These are phyloP conservation scores for Empidonax traillii DNA, from an alignment of 2,113 vertebrate species.

Conservation along the genomic window DNA sequence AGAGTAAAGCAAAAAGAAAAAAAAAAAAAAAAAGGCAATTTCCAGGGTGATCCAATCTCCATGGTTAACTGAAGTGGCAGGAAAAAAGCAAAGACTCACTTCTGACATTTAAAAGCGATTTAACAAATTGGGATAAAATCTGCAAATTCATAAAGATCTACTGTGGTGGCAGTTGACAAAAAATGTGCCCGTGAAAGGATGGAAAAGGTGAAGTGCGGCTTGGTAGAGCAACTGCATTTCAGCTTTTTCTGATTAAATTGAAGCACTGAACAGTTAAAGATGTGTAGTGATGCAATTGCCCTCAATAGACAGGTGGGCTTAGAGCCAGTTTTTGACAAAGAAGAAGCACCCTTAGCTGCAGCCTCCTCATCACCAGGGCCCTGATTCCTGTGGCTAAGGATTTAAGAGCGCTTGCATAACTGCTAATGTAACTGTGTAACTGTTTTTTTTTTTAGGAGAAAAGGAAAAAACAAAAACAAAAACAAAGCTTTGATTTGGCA, in stretches of 20 bases:
- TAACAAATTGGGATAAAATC: constrained; percentile 66
- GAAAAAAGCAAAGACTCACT: constrained; percentile 71
- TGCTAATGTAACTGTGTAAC: constrained; percentile 67
- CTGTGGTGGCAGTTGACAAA: constrained; percentile 60
- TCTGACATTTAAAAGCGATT: constrained; percentile 44
- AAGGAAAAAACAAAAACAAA: background rate
- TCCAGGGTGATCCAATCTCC: constrained; percentile 71
- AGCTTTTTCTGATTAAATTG: constrained; percentile 58
- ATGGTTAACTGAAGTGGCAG: constrained; percentile 75
- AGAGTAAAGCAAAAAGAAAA: constrained; percentile 63
- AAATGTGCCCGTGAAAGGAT: constrained; percentile 59
- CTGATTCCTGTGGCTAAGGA: constrained; percentile 69
- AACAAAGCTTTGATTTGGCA: constrained; percentile 69
- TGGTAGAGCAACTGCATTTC: constrained; percentile 72
- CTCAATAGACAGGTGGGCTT: constrained; percentile 50
- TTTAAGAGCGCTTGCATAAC: constrained; percentile 63
- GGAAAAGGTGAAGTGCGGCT: constrained; percentile 75
- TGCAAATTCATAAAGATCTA: constrained; percentile 53
- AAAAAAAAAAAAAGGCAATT: constrained; percentile 56
- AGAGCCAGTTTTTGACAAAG: constrained; percentile 41
- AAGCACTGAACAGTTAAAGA: constrained; percentile 66
- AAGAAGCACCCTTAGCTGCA: constrained; percentile 44
- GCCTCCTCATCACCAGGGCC: constrained; percentile 58
- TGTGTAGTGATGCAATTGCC: constrained; percentile 63
- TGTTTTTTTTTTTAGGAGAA: background rate